Evolutionary conservation across 2,888 invertebrate genomes (phyloP), one percentile per base, ranked within the genome.

Genomic region (Tolmerus cingulatus): DNA sequence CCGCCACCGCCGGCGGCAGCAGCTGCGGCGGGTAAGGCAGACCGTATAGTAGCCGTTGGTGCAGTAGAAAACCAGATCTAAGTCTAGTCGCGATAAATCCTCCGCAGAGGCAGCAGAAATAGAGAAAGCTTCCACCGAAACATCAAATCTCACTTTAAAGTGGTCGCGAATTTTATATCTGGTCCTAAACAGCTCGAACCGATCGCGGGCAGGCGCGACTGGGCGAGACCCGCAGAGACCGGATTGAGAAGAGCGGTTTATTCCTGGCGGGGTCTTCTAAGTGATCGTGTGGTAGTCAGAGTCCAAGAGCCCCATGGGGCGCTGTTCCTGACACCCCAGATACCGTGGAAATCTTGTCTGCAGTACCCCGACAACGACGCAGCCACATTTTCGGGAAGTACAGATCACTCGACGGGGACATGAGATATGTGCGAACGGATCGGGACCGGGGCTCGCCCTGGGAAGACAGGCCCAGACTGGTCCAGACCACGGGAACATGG

Each of bases 91-190:
- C 66, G 12, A 66, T 66, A 66, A 66, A 66, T 66, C 66, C 66
- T 66, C 66, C 23, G 66, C 37, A n/a, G 76, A 76, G 76, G 76
- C 76, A 76, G 19, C 40, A 37, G 76, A 76, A 76, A 76, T 34
- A 37, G 37, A 76, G 34, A 76, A 76, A 76, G 40, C 76, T 76
- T 76, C 40, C 76, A 76, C 76, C 34, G 19, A 76, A 76, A 76
- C 34, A 76, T 76, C 76, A 76, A 76, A 76, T 76, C 66, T 66
- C 66, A 66, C 66, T 66, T 66, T 66, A 66, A 12, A 66, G 66
- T 66, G 27, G 66, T 66, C 66, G 27, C 66, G 27, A 66, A 66
- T 23, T 66, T 66, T 66, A 66, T 66, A 19, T 23, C 66, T 66
- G 12, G 66, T 66, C 66, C 66, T 66, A 66, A 66, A 66, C 23